Percentiles rank a stretch among this genome's conserved stretches.
phyloP scores from a whole-genome alignment of 2,888 invertebrate genomes.

The Vannuccia rotundouncinata region DNA sequence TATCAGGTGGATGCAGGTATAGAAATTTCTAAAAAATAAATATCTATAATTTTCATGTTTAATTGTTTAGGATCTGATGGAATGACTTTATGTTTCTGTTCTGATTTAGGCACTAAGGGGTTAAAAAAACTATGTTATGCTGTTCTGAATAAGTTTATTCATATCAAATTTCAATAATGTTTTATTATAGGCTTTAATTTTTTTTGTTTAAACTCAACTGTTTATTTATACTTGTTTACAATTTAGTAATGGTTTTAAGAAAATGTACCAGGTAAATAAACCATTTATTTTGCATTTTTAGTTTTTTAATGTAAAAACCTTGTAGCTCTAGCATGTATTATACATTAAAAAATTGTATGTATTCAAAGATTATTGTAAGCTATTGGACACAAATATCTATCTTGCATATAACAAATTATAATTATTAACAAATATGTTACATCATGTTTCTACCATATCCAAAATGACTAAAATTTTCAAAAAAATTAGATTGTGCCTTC shows the following conservation, averaged over 20 bases:
- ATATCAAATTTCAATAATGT: not conserved
- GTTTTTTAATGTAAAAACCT: not conserved
- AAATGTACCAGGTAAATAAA: not conserved
- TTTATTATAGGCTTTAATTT: not conserved
- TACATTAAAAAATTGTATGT: not conserved
- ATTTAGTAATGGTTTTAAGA: not conserved
- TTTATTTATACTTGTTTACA: not conserved
- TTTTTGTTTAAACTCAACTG: not conserved
- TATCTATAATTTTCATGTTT: no score
- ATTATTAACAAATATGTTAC: no score
- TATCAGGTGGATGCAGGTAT: no score
- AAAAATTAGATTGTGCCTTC: not conserved
- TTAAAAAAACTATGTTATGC: no score
- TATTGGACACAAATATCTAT: not conserved
- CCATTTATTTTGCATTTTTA: not conserved
- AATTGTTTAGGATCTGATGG: no score
- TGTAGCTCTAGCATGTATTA: not conserved
- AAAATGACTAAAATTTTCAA: not conserved
- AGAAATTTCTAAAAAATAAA: no score
- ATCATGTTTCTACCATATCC: not conserved
- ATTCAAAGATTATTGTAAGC: not conserved
- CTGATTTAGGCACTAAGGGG: no score
- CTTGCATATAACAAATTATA: not conserved
- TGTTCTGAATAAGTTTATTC: not conserved
- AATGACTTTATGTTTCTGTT: no score